Conservation (phyloP, 2,113 vertebrate genomes). For the Hemiprocne comata region DNA sequence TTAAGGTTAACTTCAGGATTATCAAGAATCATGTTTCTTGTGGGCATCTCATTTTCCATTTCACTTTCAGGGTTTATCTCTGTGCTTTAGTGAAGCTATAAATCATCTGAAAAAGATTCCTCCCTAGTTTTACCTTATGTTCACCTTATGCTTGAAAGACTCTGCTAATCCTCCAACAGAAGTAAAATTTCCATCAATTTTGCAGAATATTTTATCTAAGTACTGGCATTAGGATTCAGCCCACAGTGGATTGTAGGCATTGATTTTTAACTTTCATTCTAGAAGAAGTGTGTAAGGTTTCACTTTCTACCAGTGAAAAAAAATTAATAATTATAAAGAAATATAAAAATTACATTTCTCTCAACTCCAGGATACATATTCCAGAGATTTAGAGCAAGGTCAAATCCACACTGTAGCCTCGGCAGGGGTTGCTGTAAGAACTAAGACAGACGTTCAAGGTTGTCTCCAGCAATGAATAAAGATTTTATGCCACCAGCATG, state of each 20-base stretch:
- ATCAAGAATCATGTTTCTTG: not conserved
- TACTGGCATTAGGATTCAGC: not conserved
- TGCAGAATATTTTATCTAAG: not conserved
- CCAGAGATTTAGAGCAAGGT: conserved; percentile 5
- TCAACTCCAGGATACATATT: not conserved
- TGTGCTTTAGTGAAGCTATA: not conserved
- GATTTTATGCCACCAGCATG: not conserved
- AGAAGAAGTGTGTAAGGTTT: not conserved
- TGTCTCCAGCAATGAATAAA: conserved; percentile 23
- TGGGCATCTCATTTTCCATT: not conserved
- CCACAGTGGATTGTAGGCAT: not conserved
- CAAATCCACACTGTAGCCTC: not conserved
- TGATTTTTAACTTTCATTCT: not conserved
- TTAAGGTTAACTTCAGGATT: not conserved
- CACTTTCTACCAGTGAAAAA: not conserved
- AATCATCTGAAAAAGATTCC: not conserved
- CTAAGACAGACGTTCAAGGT: conserved; percentile 28
- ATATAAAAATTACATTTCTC: not conserved
- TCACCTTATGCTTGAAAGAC: not conserved
- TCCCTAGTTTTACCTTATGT: not conserved
- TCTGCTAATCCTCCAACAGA: not conserved
- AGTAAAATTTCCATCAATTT: not conserved
- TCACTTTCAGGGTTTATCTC: not conserved
- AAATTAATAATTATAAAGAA: not conserved
- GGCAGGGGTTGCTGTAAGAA: not conserved